Percentiles rank a stretch among this genome's conserved stretches.
These are phyloP conservation scores for Menura novaehollandiae DNA, from an alignment of 2,113 vertebrate species.

Conservation along the genomic window DNA sequence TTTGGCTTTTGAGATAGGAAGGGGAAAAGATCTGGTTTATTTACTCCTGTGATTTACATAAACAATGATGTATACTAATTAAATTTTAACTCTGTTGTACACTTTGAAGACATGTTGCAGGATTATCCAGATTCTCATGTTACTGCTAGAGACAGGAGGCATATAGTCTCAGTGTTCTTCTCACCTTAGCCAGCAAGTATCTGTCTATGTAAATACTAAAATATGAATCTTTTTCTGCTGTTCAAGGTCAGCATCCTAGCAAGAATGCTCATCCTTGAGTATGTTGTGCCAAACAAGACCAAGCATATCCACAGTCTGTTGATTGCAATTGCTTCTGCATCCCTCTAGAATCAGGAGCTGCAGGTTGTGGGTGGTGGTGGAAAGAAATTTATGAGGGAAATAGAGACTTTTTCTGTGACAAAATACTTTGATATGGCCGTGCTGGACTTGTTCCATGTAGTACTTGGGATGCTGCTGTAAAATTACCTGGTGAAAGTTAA, in stretches of 20 bases:
- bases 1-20: neutral
- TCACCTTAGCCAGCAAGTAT: neutral
- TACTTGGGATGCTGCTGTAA: neutral
- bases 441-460: neutral
- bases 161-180: neutral
- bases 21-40: neutral
- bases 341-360: neutral
- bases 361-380: neutral
- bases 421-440: neutral
- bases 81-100: neutral
- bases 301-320: neutral
- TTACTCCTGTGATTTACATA: neutral
- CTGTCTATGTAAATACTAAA: neutral
- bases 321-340: neutral
- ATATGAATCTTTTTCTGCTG: neutral
- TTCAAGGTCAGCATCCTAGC: neutral
- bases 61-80: neutral
- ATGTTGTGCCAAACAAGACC: neutral
- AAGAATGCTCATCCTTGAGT: neutral
- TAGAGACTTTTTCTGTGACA: neutral
- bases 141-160: neutral
- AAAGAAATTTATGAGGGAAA: neutral
- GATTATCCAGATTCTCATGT: neutral
- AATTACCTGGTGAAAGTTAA: neutral
- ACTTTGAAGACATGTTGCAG: neutral